A percentile compares a stretch with the other conserved stretches of the same genome.
Evolutionary conservation across 1,140 invertebrate species (phyloP).

Genomic region (Drosophila tsacasi): DNA sequence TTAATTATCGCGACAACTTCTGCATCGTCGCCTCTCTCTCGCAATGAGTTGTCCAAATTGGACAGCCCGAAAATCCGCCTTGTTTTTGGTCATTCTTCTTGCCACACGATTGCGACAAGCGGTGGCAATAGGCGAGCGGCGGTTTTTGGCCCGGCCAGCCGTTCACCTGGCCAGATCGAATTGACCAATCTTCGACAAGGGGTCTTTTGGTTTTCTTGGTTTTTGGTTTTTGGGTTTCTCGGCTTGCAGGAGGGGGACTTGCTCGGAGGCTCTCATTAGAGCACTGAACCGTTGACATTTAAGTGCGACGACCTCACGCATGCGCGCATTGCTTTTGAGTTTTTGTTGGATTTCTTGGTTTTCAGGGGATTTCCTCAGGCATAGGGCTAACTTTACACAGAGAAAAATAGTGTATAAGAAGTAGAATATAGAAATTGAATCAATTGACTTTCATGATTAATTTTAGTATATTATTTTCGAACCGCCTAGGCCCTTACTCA

Average conservation of each 20-base stretch:
- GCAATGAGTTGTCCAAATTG: slow-evolving; percentile 56
- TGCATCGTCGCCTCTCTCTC: slow-evolving; percentile 15
- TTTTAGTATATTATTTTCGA: too few relatives aligned
- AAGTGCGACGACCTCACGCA: slow-evolving; percentile 68
- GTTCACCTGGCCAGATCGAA: slow-evolving; percentile 55
- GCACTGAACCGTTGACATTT: slow-evolving; percentile 75
- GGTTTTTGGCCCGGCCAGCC: slow-evolving; percentile 45
- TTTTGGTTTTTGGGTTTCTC: background rate
- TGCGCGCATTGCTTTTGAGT: slow-evolving; percentile 18
- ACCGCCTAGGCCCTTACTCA: too few relatives aligned
- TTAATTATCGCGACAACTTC: slow-evolving; percentile 39
- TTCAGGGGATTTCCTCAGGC: slow-evolving; percentile 7
- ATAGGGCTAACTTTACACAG: background rate
- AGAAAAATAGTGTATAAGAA: background rate
- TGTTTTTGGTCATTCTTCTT: slow-evolving; percentile 79
- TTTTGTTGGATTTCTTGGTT: background rate
- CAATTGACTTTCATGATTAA: too few relatives aligned
- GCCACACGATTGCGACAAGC: slow-evolving; percentile 61
- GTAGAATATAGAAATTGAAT: too few relatives aligned
- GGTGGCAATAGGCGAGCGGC: slow-evolving; percentile 56
- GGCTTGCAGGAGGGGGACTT: slow-evolving; percentile 11
- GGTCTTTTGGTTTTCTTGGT: background rate
- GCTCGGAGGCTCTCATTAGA: slow-evolving; percentile 63
- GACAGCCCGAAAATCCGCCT: slow-evolving; percentile 64
- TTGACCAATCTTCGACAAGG: slow-evolving; percentile 50